A percentile compares a stretch with the other conserved stretches of the same genome.
These are phyloP conservation scores for Taeniopygia guttata DNA, from an alignment of 2,797 vertebrate genomes.

Conservation along the genomic window DNA sequence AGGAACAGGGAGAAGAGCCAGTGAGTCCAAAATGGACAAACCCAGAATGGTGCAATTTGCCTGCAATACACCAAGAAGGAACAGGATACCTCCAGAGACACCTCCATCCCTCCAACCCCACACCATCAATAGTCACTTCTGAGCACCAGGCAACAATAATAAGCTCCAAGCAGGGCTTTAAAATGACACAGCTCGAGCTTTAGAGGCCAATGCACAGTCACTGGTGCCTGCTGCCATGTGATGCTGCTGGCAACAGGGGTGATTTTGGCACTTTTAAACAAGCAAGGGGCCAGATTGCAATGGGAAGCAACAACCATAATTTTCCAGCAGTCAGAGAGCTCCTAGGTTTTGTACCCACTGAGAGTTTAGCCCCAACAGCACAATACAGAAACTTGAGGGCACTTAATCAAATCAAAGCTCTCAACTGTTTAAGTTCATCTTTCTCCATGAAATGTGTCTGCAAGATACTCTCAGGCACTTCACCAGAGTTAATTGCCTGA, in stretches of 20 bases:
- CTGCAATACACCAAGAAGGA: not conserved
- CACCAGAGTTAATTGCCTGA: not conserved
- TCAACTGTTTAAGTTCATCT: not conserved
- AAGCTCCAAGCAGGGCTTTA: not conserved
- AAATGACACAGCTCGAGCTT: not conserved
- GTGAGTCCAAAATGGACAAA: not conserved
- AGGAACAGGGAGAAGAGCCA: not conserved
- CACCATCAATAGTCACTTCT: not conserved
- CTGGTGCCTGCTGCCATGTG: not conserved
- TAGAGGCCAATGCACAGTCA: not conserved
- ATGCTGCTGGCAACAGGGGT: not conserved
- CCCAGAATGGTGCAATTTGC: not conserved
- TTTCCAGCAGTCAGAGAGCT: not conserved
- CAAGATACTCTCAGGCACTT: conserved; percentile 3
- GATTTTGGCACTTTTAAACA: not conserved
- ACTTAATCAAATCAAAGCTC: not conserved
- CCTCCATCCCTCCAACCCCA: not conserved
- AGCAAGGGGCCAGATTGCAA: not conserved
- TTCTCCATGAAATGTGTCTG: conserved; percentile 1
- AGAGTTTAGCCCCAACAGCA: not conserved
- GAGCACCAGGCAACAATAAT: not conserved
- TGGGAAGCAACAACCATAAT: not conserved
- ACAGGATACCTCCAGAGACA: not conserved
- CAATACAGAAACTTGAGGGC: not conserved
- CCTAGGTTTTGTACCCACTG: not conserved